phyloP scores from a whole-genome alignment of 2,797 vertebrate species.

The Steatocranus sp. region DNA sequence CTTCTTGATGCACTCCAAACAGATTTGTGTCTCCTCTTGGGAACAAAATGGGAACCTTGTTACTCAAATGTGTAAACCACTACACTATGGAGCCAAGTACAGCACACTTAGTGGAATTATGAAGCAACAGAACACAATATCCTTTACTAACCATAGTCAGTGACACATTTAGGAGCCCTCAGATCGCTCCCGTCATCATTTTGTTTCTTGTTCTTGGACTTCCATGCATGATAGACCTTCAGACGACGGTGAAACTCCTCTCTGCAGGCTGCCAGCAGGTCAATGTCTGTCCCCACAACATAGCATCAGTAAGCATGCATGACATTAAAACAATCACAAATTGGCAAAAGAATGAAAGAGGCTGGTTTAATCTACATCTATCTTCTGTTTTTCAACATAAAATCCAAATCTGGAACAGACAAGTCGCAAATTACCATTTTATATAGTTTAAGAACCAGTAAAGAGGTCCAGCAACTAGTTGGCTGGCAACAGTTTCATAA shows the following conservation, averaged over 20 bases:
- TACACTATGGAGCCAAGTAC: not conserved
- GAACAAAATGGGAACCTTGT: not conserved
- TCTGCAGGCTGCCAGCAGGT: slow-evolving; percentile 93
- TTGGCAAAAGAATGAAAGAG: not conserved
- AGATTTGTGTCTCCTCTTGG: not conserved
- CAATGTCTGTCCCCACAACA: slow-evolving; percentile 82
- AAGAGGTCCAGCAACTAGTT: not conserved
- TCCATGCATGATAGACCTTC: slow-evolving; percentile 98
- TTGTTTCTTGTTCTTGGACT: slow-evolving; percentile 97
- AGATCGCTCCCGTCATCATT: slow-evolving; percentile 85
- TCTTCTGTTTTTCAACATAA: not conserved
- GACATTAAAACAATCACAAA: not conserved
- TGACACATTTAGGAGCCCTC: slow-evolving; percentile 94
- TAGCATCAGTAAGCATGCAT: not conserved
- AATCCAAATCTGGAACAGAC: not conserved
- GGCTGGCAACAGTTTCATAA: not conserved
- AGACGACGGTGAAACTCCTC: slow-evolving; percentile 97
- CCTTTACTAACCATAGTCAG: slow-evolving; percentile 86
- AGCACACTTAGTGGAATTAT: not conserved
- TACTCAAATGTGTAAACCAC: not conserved
- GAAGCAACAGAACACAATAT: not conserved
- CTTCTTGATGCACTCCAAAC: not conserved
- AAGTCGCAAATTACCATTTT: not conserved
- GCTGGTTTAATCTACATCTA: not conserved
- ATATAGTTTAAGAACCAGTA: not conserved